phyloP scores from a whole-genome alignment of 2,113 vertebrate genomes.

The Brachypodius melanocephalos region DNA sequence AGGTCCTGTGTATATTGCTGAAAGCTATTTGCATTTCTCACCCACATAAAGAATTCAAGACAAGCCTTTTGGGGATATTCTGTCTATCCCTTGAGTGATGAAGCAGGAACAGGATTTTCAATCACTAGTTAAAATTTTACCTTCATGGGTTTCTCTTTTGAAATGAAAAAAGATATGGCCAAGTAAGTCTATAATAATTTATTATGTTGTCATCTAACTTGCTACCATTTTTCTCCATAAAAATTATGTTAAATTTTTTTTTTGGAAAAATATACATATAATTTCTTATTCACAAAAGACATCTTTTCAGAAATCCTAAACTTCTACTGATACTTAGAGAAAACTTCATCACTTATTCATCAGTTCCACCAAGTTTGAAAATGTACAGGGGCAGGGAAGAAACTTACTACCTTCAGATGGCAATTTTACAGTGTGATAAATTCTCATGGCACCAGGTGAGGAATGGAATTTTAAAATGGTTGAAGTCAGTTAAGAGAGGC shows the following conservation, averaged over 20 bases:
- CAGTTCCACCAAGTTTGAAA: not conserved
- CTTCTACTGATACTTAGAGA: not conserved
- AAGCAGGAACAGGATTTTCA: not conserved
- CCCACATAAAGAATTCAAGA: not conserved
- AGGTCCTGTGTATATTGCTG: not conserved
- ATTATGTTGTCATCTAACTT: not conserved
- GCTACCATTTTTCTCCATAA: not conserved
- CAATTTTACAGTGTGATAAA: not conserved
- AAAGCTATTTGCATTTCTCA: slow-evolving; percentile 20
- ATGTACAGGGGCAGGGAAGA: not conserved
- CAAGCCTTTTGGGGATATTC: not conserved
- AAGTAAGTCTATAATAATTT: not conserved
- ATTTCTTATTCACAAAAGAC: not conserved
- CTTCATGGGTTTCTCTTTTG: not conserved
- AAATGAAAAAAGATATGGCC: not conserved
- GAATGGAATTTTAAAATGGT: not conserved
- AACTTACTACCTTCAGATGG: not conserved
- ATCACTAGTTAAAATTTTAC: not conserved
- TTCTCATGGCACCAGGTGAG: not conserved
- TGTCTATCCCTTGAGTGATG: not conserved
- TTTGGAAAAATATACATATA: not conserved
- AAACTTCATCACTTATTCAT: not conserved
- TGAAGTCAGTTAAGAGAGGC: not conserved
- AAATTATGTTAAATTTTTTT: not conserved
- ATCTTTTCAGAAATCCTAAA: not conserved